Percentiles rank a stretch among this genome's conserved stretches.
Conservation (phyloP, 2,797 vertebrate genomes). For the Crocidura indochinensis region DNA sequence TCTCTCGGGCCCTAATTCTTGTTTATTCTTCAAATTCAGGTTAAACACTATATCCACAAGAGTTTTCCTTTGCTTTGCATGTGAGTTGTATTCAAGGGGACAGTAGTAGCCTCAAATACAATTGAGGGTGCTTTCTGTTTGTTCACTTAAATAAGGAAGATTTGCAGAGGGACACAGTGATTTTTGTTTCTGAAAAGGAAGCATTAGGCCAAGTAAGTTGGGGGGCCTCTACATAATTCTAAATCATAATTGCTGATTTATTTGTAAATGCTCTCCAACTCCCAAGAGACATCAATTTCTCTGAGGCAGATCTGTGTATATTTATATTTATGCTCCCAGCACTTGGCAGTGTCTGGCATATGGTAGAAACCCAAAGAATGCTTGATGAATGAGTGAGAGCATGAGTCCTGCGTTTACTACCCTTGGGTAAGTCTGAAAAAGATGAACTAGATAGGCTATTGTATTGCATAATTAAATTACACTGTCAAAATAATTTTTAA, state of each 20-base stretch:
- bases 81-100: background rate
- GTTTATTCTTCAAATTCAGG: conserved; percentile 10
- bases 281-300: background rate
- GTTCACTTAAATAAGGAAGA: too few relatives aligned
- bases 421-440: conserved; percentile 64
- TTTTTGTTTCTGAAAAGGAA: too few relatives aligned
- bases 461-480: conserved; percentile 82
- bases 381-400: background rate
- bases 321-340: background rate
- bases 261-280: background rate
- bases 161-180: too few relatives aligned
- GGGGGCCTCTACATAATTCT: background rate
- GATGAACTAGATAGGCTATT: conserved; percentile 76
- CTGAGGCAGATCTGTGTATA: background rate
- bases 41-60: background rate
- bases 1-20: background rate
- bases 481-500: conserved; percentile 82
- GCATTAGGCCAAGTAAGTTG: background rate
- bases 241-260: background rate
- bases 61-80: background rate
- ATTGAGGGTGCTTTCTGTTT: too few relatives aligned
- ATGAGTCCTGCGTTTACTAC: background rate
- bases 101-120: too few relatives aligned
- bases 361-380: background rate
- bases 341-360: conserved; percentile 10